Evolutionary conservation across 2,113 vertebrate genomes (phyloP), one percentile per base, ranked within the genome.

Genomic region (Puntigrus tetrazona): DNA sequence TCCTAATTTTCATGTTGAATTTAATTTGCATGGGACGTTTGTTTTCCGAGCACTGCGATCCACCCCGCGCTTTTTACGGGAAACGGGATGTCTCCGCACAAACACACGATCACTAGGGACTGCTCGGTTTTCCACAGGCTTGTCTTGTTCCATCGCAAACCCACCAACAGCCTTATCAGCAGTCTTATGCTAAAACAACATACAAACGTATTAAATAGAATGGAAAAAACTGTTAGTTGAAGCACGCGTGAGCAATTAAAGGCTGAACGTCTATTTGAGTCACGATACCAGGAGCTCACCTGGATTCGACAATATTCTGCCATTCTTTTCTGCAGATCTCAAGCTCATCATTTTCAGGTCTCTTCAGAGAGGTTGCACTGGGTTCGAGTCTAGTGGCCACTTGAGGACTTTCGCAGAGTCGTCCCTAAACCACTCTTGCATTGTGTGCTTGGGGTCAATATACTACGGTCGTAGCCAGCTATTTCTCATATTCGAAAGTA

Each of bases 31-130:
- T 72, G 61, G 87, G 90, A 75, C 16, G 55, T 65, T 61, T 78
- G 55, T 69, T 69, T n/a, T 52, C 52, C 27, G 76, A 52, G 75
- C n/a, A 69, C 83, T 85, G 84, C 87, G 84, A 91, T 90, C 90
- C 90, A 82, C 90, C 90, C 88, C 89, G 88, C 31, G 27, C 84
- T 80, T 86, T 91, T 94, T 93, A 94, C 91, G 87, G 92, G 91
- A 94, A 94, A 91, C 86, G 89, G 89, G 85, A 88, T 86, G 86
- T 22, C 57, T 89, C 59, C 89, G 82, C 80, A 38, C 86, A 90
- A 50, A 57, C 82, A 65, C 72, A 50, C n/a, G 2, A 75, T 29
- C 55, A 16, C 72, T 65, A 52, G 81, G 65, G 67, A 67, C 67
- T 29, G 22, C 47, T 73, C 50, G 36, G 69, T 31, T 82, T 38